Conservation (phyloP, 2,888 invertebrate genomes). For the Andrena trimmerana region DNA sequence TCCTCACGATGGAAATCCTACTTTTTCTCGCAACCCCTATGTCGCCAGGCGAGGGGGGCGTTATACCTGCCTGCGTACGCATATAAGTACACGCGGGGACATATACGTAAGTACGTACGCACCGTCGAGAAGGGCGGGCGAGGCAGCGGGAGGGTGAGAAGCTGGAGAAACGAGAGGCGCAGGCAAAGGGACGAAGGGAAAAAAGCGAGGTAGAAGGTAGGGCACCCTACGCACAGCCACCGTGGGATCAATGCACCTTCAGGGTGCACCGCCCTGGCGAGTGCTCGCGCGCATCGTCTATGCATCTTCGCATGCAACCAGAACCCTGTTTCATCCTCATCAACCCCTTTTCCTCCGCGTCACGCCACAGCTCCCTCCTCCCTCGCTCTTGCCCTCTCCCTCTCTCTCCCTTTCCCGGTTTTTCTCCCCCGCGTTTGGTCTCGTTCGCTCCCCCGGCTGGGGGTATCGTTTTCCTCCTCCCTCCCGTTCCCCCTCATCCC, state of each 20-base stretch:
- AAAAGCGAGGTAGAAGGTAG: constrained; percentile 76
- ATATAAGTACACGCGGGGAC: constrained; percentile 77
- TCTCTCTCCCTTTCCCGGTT: constrained; percentile 12
- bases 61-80: constrained; percentile 78
- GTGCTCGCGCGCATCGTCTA: constrained; percentile 80
- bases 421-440: constrained; percentile 23
- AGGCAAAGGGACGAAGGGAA: constrained; percentile 73
- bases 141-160: constrained; percentile 57
- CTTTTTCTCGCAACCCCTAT: constrained; percentile 72
- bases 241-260: constrained; percentile 83
- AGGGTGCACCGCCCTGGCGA: constrained; percentile 84
- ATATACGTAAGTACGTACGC: constrained; percentile 70
- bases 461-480: constrained; percentile 26
- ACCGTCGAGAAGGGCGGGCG: constrained; percentile 59
- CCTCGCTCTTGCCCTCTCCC: neutral
- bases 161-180: constrained; percentile 60
- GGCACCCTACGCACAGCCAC: constrained; percentile 77
- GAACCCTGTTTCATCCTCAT: constrained; percentile 76
- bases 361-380: constrained; percentile 37
- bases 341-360: constrained; percentile 71
- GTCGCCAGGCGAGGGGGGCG: constrained; percentile 73
- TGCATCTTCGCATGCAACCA: constrained; percentile 82
- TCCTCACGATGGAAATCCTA: constrained; percentile 76
- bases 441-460: constrained; percentile 6
- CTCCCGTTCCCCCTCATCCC: constrained; percentile 36